phyloP scores from a whole-genome alignment of 1,140 invertebrate genomes.

The Brachionus koreanus region DNA sequence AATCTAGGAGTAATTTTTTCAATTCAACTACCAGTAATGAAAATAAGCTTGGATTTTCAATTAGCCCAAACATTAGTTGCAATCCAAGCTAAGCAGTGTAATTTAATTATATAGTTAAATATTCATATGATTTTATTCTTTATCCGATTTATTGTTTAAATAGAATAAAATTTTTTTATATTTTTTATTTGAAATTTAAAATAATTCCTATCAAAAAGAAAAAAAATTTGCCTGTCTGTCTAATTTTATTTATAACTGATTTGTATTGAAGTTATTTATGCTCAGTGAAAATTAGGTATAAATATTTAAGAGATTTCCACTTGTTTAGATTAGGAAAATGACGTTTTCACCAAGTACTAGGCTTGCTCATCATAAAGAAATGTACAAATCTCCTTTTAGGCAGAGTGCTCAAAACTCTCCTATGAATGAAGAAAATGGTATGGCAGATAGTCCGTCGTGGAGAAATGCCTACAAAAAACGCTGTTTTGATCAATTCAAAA shows the following conservation, averaged over 20 bases:
- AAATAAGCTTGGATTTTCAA: not conserved
- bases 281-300: not conserved
- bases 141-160: not conserved
- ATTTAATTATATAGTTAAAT: not conserved
- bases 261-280: not conserved
- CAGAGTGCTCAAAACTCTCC: not conserved
- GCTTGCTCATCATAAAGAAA: conserved; percentile 10
- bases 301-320: not conserved
- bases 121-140: not conserved
- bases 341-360: conserved; percentile 20
- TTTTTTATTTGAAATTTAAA: not conserved
- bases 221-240: no score
- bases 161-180: not conserved
- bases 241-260: no score
- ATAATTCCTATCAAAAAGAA: no score
- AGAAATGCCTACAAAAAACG: conserved; percentile 38
- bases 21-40: not conserved
- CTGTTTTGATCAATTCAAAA: conserved; percentile 42
- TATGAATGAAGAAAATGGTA: not conserved
- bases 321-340: not conserved
- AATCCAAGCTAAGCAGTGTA: not conserved
- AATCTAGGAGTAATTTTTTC: conserved; percentile 8
- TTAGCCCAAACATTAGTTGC: conserved; percentile 11
- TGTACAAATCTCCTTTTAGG: conserved; percentile 30
- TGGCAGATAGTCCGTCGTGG: conserved; percentile 21